A percentile compares a stretch with the other conserved stretches of the same genome.
phyloP scores from a whole-genome alignment of 2,888 invertebrate genomes.

The Caenorhabditis doughertyi region DNA sequence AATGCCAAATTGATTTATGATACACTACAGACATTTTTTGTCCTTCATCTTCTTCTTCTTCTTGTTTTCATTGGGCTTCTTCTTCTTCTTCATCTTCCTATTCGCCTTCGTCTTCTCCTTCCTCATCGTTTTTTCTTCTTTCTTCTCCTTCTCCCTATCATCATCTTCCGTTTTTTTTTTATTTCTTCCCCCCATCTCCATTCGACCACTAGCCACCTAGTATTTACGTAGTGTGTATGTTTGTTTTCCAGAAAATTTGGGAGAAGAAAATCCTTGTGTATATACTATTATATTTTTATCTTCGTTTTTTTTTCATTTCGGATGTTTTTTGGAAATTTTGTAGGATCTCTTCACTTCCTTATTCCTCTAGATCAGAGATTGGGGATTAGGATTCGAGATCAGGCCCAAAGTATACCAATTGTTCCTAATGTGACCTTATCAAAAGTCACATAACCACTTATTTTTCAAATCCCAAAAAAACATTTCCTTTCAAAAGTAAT shows the following conservation, averaged over 20 bases:
- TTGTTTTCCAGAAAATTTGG: slow-evolving; percentile 29
- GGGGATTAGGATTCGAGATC: too few relatives aligned
- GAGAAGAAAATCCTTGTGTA: background rate
- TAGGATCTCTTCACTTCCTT: too few relatives aligned
- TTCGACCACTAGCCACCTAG: slow-evolving; percentile 29
- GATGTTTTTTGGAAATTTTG: too few relatives aligned
- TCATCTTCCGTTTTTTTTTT: slow-evolving; percentile 24
- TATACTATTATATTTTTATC: background rate
- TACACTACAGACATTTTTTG: slow-evolving; percentile 28
- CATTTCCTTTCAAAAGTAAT: too few relatives aligned
- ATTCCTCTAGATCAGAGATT: too few relatives aligned
- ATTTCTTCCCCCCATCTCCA: background rate
- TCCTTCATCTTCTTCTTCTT: too few relatives aligned
- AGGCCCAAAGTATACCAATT: too few relatives aligned
- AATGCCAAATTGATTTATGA: too few relatives aligned
- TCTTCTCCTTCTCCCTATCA: slow-evolving; percentile 29
- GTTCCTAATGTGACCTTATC: too few relatives aligned
- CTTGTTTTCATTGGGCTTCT: background rate
- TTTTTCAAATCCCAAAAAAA: too few relatives aligned
- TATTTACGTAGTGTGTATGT: slow-evolving; percentile 38
- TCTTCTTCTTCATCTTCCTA: background rate
- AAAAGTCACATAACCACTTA: too few relatives aligned
- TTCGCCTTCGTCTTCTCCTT: slow-evolving; percentile 15
- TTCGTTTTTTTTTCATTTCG: background rate
- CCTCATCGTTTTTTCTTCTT: slow-evolving; percentile 13